These are phyloP conservation scores for Diabrotica virgifera DNA, from an alignment of 1,140 invertebrate species.

Conservation along the genomic window DNA sequence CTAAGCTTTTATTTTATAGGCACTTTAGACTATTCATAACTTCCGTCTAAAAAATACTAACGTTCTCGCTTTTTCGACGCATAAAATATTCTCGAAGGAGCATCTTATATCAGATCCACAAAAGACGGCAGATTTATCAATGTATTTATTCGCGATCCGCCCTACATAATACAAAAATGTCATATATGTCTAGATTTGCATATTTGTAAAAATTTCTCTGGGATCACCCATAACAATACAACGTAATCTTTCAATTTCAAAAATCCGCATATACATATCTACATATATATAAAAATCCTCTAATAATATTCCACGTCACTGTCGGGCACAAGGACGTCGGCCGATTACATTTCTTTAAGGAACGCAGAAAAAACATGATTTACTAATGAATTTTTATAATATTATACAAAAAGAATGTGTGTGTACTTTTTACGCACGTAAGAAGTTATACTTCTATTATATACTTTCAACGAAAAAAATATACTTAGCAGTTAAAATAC, in stretches of 20 bases:
- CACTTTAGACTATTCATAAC: too few species aligned
- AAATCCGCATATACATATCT: conserved; percentile 27
- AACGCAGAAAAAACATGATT: too few species aligned
- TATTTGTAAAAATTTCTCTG: conserved; percentile 22
- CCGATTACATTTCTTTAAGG: neutral
- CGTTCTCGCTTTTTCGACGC: neutral
- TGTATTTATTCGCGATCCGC: conserved; percentile 21
- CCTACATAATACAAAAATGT: conserved; percentile 20
- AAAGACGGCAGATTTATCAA: conserved; percentile 19
- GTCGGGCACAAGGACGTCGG: conserved; percentile 7
- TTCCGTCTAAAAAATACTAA: neutral
- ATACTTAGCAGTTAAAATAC: too few species aligned
- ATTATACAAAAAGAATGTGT: too few species aligned
- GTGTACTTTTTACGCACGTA: too few species aligned
- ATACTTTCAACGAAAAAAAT: too few species aligned
- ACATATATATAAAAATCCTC: conserved; percentile 29
- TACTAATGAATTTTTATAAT: too few species aligned
- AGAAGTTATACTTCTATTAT: too few species aligned
- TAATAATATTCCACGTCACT: conserved; percentile 38
- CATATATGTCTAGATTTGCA: conserved; percentile 23
- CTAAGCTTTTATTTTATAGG: too few species aligned
- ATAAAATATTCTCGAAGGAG: neutral
- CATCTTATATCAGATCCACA: conserved; percentile 1
- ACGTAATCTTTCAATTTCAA: conserved; percentile 41
- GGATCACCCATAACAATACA: conserved; percentile 36